These are phyloP conservation scores for Acanthosepion lycidas DNA, from an alignment of 2,888 invertebrate genomes.

Conservation along the genomic window DNA sequence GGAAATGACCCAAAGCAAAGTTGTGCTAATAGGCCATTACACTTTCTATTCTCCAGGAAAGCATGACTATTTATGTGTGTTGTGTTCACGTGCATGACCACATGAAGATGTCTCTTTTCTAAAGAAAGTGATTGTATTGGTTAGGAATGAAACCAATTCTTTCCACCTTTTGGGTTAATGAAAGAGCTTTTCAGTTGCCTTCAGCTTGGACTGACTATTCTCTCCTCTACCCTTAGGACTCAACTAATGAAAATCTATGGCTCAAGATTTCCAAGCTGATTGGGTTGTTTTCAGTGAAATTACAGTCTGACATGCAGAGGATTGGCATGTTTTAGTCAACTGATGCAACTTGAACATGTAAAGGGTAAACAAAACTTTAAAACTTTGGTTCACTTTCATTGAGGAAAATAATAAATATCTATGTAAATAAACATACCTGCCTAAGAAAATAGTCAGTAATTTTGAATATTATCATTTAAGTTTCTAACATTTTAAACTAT, in stretches of 20 bases:
- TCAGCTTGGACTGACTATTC: background rate
- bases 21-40: background rate
- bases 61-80: background rate
- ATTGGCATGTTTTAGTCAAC: background rate
- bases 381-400: background rate
- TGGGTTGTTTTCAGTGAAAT: background rate
- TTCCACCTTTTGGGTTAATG: background rate
- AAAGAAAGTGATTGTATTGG: background rate
- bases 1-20: background rate
- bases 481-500: no score
- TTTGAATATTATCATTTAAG: no score
- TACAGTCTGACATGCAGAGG: constrained; percentile 33
- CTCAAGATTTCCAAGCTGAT: background rate
- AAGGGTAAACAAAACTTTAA: background rate
- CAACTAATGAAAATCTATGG: constrained; percentile 33
- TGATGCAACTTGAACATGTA: background rate
- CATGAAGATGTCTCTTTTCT: background rate
- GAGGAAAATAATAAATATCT: background rate
- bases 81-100: background rate
- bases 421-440: background rate
- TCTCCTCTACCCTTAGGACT: background rate
- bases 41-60: background rate
- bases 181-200: background rate
- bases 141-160: background rate
- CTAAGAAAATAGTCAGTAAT: no score